Evolutionary conservation across 2,797 vertebrate species (phyloP), one percentile per base, ranked within the genome.

Genomic region (Morus bassanus): DNA sequence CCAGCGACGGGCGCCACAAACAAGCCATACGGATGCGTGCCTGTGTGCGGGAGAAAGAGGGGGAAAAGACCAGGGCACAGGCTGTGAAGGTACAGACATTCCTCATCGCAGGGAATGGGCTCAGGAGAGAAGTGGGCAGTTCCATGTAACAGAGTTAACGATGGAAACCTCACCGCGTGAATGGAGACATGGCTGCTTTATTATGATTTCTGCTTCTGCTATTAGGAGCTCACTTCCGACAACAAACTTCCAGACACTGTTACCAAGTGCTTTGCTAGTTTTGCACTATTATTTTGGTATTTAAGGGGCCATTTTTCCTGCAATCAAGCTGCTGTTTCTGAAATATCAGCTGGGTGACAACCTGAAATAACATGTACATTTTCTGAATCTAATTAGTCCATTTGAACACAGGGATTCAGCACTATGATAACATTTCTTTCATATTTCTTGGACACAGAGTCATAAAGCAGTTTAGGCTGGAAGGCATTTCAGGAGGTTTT

Each of bases 71-170:
- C n/a, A 7, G 14, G 28, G 45, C 8, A 2, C 15, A 6, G 45
- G 33, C 27, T 46, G 54, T 1, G 7, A 6, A 31, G 57, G 68
- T 5, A 3, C 17, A 2, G 27, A 5, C 23, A 2, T 13, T 13
- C 17, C 56, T 11, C 35, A 0, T 7, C 8, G 2, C 23, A 10
- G 39, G 39, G 45, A 33, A 13, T 1, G 2, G 8, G 39, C 10
- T 54, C n/a, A 1, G 2, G 2, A 3, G n/a, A 3, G 11, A 25
- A 25, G 12, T 0, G 18, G 31, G 46, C 14, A 15, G 41, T 1
- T 30, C 67, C 67, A 14, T 10, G 30, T 12, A 10, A 15, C 18
- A 1, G 3, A 5, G 19, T 4, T 18, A 17, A 13, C 2, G 2
- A 7, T 3, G 46, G n/a, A n/a, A 17, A 46, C 30, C 37, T 35